phyloP scores from a whole-genome alignment of 2,797 vertebrate species.

The Xiphorhynchus erythropygius region DNA sequence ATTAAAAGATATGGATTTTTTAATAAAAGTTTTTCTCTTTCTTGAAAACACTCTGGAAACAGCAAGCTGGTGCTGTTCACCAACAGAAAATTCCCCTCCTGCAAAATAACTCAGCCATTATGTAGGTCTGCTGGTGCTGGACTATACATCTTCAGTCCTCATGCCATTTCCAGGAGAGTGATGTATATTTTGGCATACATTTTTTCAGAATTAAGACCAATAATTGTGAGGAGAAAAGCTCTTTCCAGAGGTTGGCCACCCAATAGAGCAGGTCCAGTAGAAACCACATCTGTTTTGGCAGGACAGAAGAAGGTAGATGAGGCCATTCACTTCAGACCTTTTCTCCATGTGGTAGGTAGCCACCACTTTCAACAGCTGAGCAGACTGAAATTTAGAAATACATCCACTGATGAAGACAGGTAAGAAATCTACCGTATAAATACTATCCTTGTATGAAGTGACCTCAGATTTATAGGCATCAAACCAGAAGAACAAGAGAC shows the following conservation, averaged over 20 bases:
- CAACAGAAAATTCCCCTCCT: background rate
- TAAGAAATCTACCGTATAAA: background rate
- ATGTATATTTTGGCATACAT: background rate
- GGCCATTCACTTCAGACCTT: background rate
- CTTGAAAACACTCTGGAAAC: background rate
- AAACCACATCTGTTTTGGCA: background rate
- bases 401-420: background rate
- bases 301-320: background rate
- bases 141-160: background rate
- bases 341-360: background rate
- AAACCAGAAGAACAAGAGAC: background rate
- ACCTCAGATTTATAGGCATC: background rate
- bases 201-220: background rate
- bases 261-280: background rate
- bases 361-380: background rate
- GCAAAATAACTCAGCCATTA: background rate
- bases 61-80: background rate
- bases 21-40: background rate
- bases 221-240: background rate
- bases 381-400: background rate
- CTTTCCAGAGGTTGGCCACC: background rate
- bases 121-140: background rate
- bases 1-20: background rate
- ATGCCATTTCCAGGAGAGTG: rapidly evolving
- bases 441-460: background rate